Conservation (phyloP, 2,797 vertebrate species). For the Paedocypris micromegethes region DNA sequence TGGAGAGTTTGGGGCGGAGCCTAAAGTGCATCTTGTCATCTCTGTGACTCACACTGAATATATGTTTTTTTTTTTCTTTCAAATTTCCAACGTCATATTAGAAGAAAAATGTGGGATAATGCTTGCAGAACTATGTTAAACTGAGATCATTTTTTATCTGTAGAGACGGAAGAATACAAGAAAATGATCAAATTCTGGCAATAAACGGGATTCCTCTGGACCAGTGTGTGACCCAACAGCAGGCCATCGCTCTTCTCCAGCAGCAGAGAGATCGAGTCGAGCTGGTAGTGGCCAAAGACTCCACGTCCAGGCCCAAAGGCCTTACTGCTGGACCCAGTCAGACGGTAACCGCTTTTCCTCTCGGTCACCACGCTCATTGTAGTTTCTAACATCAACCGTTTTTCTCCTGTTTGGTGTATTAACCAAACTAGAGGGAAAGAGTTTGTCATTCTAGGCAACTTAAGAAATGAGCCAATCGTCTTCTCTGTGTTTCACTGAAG, state of each 20-base stretch:
- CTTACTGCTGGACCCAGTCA: slow-evolving; percentile 52
- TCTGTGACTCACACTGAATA: too few relatives aligned
- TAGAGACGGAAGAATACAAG: slow-evolving; percentile 85
- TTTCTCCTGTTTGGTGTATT: neutral
- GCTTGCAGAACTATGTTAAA: too few relatives aligned
- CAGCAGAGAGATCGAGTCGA: slow-evolving; percentile 76
- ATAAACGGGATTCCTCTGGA: slow-evolving; percentile 84
- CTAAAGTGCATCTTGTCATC: too few relatives aligned
- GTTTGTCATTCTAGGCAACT: too few relatives aligned
- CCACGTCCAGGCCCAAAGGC: slow-evolving; percentile 34
- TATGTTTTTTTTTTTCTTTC: neutral
- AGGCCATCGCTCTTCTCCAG: slow-evolving; percentile 85
- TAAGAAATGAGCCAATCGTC: too few relatives aligned
- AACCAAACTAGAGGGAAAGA: too few relatives aligned
- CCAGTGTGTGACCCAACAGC: slow-evolving; percentile 80
- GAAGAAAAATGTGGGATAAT: neutral
- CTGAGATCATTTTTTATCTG: neutral
- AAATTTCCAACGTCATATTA: neutral
- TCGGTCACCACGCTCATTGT: neutral
- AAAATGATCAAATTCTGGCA: slow-evolving; percentile 91
- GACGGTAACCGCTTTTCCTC: slow-evolving; percentile 63
- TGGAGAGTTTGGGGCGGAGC: too few relatives aligned
- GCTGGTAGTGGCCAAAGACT: slow-evolving; percentile 81
- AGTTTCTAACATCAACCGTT: neutral
- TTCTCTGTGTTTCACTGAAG: too few relatives aligned